phyloP scores from a whole-genome alignment of 2,797 vertebrate genomes.

The Percopsis omiscomaycus region DNA sequence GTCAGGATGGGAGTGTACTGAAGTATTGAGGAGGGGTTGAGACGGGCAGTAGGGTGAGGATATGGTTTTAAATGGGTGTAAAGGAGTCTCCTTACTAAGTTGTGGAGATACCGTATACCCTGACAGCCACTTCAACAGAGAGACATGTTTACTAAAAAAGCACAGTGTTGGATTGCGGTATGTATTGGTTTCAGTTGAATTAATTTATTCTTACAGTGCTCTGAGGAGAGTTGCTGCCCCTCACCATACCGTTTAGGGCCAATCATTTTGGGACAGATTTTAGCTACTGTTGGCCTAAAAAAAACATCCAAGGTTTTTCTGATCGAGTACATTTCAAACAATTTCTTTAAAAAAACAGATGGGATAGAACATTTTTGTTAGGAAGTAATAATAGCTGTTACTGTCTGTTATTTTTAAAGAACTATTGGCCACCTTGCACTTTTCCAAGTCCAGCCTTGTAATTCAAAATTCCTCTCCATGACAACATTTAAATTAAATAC shows the following conservation, averaged over 20 bases:
- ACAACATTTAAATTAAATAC: conserved; percentile 36
- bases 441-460: conserved; percentile 49
- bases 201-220: neutral
- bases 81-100: conserved; percentile 86
- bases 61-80: conserved; percentile 86
- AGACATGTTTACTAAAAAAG: conserved; percentile 60
- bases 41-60: conserved; percentile 30
- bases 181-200: conserved; percentile 21
- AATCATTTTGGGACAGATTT: conserved; percentile 48
- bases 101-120: conserved; percentile 72
- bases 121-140: conserved; percentile 76
- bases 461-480: conserved; percentile 32
- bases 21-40: conserved; percentile 62
- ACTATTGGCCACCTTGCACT: conserved; percentile 54
- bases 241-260: conserved; percentile 38
- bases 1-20: conserved; percentile 78
- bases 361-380: conserved; percentile 47
- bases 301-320: too few species aligned
- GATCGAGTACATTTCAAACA: too few species aligned
- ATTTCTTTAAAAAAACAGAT: conserved; percentile 13
- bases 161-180: conserved; percentile 56
- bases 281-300: conserved; percentile 25
- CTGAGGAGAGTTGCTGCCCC: conserved; percentile 40
- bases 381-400: conserved; percentile 36
- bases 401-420: conserved; percentile 45